phyloP scores from a whole-genome alignment of 2,888 invertebrate species.

The Melanchra persicariae region DNA sequence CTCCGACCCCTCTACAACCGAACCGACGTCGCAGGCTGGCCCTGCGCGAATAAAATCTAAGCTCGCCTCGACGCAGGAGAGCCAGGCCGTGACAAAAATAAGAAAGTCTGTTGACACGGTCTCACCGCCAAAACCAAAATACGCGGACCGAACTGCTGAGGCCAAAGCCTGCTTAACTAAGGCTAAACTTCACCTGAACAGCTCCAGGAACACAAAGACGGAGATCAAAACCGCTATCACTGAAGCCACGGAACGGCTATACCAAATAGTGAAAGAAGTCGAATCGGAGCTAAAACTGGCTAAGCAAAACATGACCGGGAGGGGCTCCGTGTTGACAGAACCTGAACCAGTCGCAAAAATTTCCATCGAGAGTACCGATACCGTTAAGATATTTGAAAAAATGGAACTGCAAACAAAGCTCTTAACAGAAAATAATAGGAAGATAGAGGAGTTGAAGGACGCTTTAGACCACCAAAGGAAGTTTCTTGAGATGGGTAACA shows the following conservation, averaged over 20 bases:
- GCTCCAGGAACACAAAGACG: too few species aligned
- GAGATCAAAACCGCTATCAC: too few species aligned
- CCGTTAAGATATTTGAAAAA: rapidly evolving
- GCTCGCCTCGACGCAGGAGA: too few species aligned
- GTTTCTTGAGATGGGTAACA: background rate
- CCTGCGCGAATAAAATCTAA: too few species aligned
- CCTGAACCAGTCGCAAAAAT: background rate
- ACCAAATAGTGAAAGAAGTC: background rate
- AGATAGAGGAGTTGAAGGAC: background rate
- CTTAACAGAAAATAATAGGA: background rate
- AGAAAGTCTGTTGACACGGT: background rate
- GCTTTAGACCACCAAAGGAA: background rate
- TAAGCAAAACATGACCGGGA: too few species aligned
- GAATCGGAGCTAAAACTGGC: background rate
- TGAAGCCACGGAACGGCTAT: too few species aligned
- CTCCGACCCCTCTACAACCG: too few species aligned
- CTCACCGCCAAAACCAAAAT: background rate
- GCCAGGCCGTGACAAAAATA: background rate
- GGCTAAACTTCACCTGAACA: too few species aligned
- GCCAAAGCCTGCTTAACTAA: background rate
- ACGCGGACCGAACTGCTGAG: background rate
- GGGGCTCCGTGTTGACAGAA: background rate
- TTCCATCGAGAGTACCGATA: background rate
- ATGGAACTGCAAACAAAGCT: background rate
- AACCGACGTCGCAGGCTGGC: too few species aligned